Conservation (phyloP, 2,888 invertebrate genomes). For the Caenorhabditis zanzibari region DNA sequence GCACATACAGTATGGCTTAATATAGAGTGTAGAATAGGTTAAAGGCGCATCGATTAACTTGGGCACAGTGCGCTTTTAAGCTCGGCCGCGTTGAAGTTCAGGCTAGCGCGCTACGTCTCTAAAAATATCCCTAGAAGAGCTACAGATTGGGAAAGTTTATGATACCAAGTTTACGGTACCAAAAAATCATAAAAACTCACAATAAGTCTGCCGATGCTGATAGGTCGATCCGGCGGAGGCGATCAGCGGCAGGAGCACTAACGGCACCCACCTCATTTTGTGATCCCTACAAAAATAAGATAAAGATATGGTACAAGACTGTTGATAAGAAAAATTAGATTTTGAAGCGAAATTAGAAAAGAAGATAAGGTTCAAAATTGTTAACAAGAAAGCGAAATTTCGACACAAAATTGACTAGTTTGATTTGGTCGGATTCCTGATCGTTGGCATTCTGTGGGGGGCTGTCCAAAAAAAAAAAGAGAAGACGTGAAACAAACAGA, state of each 20-base stretch:
- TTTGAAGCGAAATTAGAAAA: not conserved
- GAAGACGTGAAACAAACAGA: constrained; percentile 55
- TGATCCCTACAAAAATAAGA: constrained; percentile 1
- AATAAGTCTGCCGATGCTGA: constrained; percentile 61
- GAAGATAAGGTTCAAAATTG: not conserved
- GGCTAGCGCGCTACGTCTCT: too few relatives aligned
- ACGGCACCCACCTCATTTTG: constrained; percentile 64
- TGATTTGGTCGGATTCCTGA: constrained; percentile 8
- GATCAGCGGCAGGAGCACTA: constrained; percentile 60
- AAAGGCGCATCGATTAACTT: too few relatives aligned
- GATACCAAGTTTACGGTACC: too few relatives aligned
- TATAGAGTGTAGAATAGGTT: too few relatives aligned
- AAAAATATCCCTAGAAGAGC: too few relatives aligned
- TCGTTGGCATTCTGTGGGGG: constrained; percentile 13
- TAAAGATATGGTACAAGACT: too few relatives aligned
- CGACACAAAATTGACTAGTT: constrained; percentile 39
- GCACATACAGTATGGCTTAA: too few relatives aligned
- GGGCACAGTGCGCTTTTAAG: too few relatives aligned
- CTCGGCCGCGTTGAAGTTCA: too few relatives aligned
- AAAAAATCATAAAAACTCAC: constrained; percentile 55
- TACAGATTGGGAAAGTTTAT: too few relatives aligned
- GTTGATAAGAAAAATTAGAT: not conserved
- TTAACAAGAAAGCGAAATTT: not conserved
- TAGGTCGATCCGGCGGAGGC: constrained; percentile 53
- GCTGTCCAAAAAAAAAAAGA: not conserved